Percentiles rank a stretch among this genome's conserved stretches.
Conservation (phyloP, 2,113 vertebrate species). For the Catharus bicknelli region DNA sequence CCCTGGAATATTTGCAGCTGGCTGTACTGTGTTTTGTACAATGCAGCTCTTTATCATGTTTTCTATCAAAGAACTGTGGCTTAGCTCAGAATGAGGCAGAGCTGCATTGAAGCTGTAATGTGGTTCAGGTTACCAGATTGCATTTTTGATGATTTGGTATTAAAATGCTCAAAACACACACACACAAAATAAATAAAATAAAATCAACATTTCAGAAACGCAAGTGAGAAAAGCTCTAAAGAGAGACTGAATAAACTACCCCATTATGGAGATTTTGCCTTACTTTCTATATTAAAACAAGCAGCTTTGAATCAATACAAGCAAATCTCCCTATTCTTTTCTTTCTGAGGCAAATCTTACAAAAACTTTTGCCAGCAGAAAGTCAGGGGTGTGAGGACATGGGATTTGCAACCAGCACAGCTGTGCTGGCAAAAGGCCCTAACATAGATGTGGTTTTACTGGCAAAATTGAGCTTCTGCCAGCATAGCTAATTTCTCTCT, state of each 20-base stretch:
- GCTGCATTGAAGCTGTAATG: slow-evolving; percentile 33
- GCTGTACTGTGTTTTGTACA: slow-evolving; percentile 49
- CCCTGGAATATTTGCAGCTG: slow-evolving; percentile 64
- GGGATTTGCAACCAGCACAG: slow-evolving; percentile 58
- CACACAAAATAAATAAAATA: neutral
- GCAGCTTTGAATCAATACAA: slow-evolving; percentile 9
- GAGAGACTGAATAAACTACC: neutral
- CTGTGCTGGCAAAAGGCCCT: slow-evolving; percentile 64
- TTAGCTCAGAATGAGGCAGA: slow-evolving; percentile 39
- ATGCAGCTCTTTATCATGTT: slow-evolving; percentile 55
- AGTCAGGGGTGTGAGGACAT: slow-evolving; percentile 53
- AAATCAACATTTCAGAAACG: slow-evolving; percentile 23
- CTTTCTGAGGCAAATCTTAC: slow-evolving; percentile 26
- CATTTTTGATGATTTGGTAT: slow-evolving; percentile 45
- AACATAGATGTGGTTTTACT: slow-evolving; percentile 28
- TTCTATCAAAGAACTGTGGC: slow-evolving; percentile 47
- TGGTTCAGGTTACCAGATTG: slow-evolving; percentile 56
- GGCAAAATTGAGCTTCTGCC: slow-evolving; percentile 46
- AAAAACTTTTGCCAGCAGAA: slow-evolving; percentile 32
- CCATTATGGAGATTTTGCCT: slow-evolving; percentile 19
- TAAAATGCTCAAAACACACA: slow-evolving; percentile 21
- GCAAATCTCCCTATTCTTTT: slow-evolving; percentile 29
- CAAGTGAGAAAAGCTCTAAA: slow-evolving; percentile 21
- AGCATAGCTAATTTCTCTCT: slow-evolving; percentile 49
- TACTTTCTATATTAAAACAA: slow-evolving; percentile 28